These are phyloP conservation scores for Saccopteryx bilineata DNA, from an alignment of 2,113 vertebrate species.

Conservation along the genomic window DNA sequence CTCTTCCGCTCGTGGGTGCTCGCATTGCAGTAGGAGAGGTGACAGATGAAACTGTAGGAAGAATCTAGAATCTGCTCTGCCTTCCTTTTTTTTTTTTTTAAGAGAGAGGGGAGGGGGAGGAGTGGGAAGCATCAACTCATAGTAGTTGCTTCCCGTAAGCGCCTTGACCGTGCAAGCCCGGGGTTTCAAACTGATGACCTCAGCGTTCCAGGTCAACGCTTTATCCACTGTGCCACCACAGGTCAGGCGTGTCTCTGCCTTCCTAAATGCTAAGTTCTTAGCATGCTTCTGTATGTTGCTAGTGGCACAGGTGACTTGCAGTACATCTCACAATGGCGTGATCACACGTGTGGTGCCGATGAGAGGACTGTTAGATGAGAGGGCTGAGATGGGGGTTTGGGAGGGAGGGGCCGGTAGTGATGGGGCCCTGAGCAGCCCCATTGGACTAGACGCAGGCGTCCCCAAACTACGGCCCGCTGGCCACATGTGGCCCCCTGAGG, in stretches of 20 bases:
- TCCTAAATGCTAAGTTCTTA: not conserved
- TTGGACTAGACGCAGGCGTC: not conserved
- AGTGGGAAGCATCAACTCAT: no score
- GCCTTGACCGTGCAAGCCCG: no score
- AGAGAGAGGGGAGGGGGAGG: no score
- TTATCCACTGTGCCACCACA: no score
- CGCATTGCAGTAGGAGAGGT: accelerated
- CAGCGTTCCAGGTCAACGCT: no score
- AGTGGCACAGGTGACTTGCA: not conserved
- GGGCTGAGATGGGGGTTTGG: not conserved
- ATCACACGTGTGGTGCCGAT: not conserved
- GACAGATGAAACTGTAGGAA: not conserved
- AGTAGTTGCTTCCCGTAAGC: no score
- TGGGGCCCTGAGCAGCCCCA: accelerated
- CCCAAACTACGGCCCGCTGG: no score
- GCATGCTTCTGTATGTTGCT: not conserved
- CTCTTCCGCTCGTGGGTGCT: not conserved
- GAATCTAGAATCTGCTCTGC: not conserved
- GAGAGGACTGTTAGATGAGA: not conserved
- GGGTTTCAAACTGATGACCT: no score
- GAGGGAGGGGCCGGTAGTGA: not conserved
- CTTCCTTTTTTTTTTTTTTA: not conserved
- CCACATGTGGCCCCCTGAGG: no score
- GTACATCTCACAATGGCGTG: not conserved
- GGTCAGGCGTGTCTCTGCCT: not conserved